A percentile compares a stretch with the other conserved stretches of the same genome.
phyloP scores from a whole-genome alignment of 92 coral and sea anemone species.

The Parazoanthus atlanticus region DNA sequence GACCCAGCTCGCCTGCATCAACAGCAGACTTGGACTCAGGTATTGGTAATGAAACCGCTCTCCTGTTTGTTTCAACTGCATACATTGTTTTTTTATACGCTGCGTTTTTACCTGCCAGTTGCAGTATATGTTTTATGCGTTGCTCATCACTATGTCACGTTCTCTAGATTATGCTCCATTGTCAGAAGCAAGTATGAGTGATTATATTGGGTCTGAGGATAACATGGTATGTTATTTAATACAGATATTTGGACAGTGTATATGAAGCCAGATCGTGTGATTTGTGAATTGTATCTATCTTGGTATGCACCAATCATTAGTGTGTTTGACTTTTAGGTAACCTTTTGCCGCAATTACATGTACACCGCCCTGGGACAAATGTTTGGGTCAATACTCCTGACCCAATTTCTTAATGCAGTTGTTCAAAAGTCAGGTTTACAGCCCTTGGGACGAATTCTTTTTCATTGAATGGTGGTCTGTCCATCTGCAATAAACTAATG shows the following conservation, averaged over 20 bases:
- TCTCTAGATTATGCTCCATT: constrained; percentile 82
- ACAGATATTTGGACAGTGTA: neutral
- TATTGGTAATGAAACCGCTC: constrained; percentile 50
- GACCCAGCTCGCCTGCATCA: constrained; percentile 87
- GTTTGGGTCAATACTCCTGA: too few relatives aligned
- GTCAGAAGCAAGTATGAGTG: constrained; percentile 87
- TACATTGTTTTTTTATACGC: constrained; percentile 17
- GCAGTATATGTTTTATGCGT: neutral
- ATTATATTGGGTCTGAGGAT: constrained; percentile 84
- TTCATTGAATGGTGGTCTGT: too few relatives aligned
- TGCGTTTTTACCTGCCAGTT: neutral
- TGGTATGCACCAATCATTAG: neutral
- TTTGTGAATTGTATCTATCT: neutral
- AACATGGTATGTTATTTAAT: constrained; percentile 73
- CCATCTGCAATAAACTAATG: too few relatives aligned
- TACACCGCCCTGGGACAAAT: too few relatives aligned
- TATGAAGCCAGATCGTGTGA: neutral
- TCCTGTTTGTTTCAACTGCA: neutral
- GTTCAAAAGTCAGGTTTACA: too few relatives aligned
- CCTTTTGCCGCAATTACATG: too few relatives aligned
- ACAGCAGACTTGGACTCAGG: constrained; percentile 90
- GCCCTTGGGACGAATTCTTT: too few relatives aligned
- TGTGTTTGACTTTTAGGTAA: too few relatives aligned
- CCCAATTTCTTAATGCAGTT: too few relatives aligned
- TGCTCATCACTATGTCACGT: neutral